Percentiles rank a stretch among this genome's conserved stretches.
Evolutionary conservation across 2,888 invertebrate species (phyloP).

Genomic region (Tipula vernalis): DNA sequence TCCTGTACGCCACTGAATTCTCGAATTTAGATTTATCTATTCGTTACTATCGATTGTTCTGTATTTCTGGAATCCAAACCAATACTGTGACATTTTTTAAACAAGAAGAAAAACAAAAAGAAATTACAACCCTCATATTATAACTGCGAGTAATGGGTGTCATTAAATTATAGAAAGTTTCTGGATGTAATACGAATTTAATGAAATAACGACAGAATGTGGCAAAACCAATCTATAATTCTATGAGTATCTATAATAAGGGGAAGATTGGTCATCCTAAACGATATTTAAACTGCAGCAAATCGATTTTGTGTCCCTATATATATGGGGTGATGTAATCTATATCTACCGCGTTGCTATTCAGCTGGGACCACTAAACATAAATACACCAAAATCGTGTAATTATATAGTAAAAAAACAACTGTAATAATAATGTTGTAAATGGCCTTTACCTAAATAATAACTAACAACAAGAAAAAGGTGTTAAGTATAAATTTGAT

Average conservation of each 20-base stretch:
- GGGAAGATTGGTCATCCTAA: neutral
- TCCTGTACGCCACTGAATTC: too few relatives aligned
- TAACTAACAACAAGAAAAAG: neutral
- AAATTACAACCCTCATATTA: neutral
- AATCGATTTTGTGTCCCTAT: neutral
- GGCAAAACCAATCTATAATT: neutral
- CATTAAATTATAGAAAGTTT: neutral
- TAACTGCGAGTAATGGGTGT: neutral
- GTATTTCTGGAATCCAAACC: neutral
- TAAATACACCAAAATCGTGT: neutral
- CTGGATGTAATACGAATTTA: neutral
- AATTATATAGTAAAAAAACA: neutral
- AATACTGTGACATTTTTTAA: neutral
- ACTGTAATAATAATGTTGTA: neutral
- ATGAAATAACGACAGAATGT: neutral
- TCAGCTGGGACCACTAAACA: neutral
- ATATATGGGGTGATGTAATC: neutral
- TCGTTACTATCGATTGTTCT: neutral
- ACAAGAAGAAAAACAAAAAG: neutral
- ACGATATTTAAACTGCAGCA: neutral
- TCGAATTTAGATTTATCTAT: neutral
- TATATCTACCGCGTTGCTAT: neutral
- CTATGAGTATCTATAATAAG: neutral
- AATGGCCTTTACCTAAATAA: conserved; percentile 4
- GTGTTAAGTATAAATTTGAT: neutral